Base-by-base conservation (phyloP, 2,113 vertebrate species). In the Bubo scandiacus region DNA sequence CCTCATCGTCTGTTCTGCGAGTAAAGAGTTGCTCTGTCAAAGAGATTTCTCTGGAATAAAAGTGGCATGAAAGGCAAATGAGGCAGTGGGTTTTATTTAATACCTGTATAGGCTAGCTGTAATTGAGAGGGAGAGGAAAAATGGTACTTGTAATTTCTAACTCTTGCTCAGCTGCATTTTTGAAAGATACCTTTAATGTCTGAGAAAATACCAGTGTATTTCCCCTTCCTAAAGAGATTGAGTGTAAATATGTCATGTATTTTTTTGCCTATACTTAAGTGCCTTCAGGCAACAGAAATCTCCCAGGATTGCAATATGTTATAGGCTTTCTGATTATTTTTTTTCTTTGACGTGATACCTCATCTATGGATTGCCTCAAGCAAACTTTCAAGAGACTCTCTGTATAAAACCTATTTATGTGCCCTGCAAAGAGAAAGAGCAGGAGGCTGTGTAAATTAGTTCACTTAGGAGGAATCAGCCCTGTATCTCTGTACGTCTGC, bases 61-160 rank as follows among this genome's bases (percentile, higher is more conserved):
- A 86, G 77, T 63, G 74, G 14, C 55, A 38, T 17, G 45, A 91
- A 75, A 81, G 45, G 45, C 92, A 71, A 80, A 59, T 8, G 54
- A 92, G 83, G 70, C 84, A 58, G 70, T 3, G 2, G 51, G 54
- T 32, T 84, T 86, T 62, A 67, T 72, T 91, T 75, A 78, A 42
- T n/a, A n/a, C 25, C 43, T 42, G 3, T 54, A 29, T 36, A 65
- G 82, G 49, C 65, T 57, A 30, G 30, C 77, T 83, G 11, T 90
- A 83, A 85, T 63, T 65, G 84, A 92, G 72, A 86, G 47, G 68
- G 47, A 88, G 79, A 84, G 36, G 66, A 88, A 81, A 95, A 93
- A 82, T 57, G 36, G 15, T 61, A 12, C 66, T 79, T 94, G 90
- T 75, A 43, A 51, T 58, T 95, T 93, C 74, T 55, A 77, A 36